Conservation (phyloP, 2,113 vertebrate genomes). For the Alouatta palliata region DNA sequence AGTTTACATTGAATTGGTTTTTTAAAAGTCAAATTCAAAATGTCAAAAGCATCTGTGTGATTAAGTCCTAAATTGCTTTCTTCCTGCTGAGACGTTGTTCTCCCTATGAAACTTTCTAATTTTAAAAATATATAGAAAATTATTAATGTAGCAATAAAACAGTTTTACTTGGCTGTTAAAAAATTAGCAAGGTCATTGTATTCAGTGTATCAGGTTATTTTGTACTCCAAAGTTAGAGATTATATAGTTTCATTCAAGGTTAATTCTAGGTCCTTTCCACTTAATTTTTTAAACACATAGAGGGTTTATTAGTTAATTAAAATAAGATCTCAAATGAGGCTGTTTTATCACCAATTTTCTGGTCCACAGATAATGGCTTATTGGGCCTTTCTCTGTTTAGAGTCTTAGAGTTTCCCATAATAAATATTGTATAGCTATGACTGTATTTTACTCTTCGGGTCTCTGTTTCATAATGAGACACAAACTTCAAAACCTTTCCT, state of each 20-base stretch:
- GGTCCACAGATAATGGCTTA: not conserved
- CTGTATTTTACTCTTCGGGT: not conserved
- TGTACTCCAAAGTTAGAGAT: not conserved
- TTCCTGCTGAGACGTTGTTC: not conserved
- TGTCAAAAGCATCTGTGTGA: not conserved
- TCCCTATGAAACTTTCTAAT: not conserved
- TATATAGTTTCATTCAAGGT: not conserved
- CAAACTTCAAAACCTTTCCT: not conserved
- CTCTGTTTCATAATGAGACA: conserved; percentile 6
- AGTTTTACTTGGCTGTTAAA: not conserved
- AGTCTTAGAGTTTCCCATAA: not conserved
- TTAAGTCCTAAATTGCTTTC: not conserved
- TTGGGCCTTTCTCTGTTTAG: not conserved
- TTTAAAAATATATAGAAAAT: not conserved
- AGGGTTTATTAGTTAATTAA: conserved; percentile 30
- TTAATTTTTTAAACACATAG: not conserved
- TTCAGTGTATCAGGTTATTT: not conserved
- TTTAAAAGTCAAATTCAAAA: not conserved
- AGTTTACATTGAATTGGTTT: not conserved
- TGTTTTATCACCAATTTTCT: conserved; percentile 18
- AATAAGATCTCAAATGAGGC: not conserved
- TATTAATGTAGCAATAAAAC: not conserved
- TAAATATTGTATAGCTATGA: not conserved
- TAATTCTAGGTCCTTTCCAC: not conserved
- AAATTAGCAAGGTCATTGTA: not conserved